Conservation (phyloP, 1,140 invertebrate genomes). For the Trypoxylus dichotomus region DNA sequence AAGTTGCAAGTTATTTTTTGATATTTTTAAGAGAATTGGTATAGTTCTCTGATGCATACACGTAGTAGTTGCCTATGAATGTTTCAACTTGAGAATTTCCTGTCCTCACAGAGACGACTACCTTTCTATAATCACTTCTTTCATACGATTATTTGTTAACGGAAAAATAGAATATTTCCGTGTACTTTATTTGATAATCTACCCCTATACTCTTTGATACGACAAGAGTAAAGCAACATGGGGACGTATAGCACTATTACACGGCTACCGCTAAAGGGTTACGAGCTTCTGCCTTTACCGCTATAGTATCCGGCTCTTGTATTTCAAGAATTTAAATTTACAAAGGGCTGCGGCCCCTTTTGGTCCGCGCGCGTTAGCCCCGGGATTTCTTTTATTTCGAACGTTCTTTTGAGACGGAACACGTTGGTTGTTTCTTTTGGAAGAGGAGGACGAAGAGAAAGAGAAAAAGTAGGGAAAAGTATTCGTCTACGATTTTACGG, state of each 20-base stretch:
- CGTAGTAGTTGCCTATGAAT: too few relatives aligned
- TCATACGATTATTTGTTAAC: too few relatives aligned
- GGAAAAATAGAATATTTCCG: too few relatives aligned
- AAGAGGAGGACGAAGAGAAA: too few relatives aligned
- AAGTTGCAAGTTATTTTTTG: too few relatives aligned
- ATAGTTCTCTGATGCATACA: too few relatives aligned
- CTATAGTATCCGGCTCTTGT: constrained; percentile 15
- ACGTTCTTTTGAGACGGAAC: constrained; percentile 19
- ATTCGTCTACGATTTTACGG: neutral
- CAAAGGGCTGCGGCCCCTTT: constrained; percentile 44
- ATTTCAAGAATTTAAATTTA: constrained; percentile 45
- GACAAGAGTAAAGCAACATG: neutral
- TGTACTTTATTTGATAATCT: neutral
- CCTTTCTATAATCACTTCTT: too few relatives aligned
- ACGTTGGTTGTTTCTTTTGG: neutral
- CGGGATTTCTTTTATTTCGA: constrained; percentile 38
- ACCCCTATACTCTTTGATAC: constrained; percentile 40
- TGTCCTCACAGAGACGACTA: too few relatives aligned
- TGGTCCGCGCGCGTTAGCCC: constrained; percentile 25
- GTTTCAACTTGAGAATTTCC: too few relatives aligned
- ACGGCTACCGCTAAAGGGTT: constrained; percentile 36
- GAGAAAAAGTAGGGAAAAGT: neutral
- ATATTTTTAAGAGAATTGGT: too few relatives aligned
- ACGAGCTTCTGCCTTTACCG: neutral
- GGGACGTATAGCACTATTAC: neutral